Evolutionary conservation across 2,113 vertebrate species (phyloP).

Genomic region (Varanus salvator): DNA sequence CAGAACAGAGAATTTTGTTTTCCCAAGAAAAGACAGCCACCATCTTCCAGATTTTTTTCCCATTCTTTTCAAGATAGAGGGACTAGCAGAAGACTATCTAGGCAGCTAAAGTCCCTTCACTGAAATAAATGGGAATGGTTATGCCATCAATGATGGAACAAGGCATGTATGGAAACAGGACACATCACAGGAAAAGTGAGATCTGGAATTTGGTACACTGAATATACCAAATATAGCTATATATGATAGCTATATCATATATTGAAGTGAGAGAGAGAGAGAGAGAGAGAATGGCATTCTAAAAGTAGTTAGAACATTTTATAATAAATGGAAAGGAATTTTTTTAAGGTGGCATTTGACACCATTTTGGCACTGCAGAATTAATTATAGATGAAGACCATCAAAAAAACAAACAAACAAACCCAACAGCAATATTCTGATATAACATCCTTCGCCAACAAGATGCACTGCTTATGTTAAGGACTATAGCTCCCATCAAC

Average conservation of each 20-base stretch:
- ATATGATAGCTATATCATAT: too few relatives aligned
- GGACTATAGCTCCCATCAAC: too few relatives aligned
- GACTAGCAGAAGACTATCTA: not conserved
- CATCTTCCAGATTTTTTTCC: not conserved
- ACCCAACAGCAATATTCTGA: not conserved
- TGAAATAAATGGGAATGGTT: not conserved
- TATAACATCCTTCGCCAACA: too few relatives aligned
- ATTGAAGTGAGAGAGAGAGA: too few relatives aligned
- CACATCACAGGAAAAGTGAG: not conserved
- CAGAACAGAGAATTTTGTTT: too few relatives aligned
- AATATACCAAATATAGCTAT: too few relatives aligned
- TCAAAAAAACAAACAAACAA: not conserved
- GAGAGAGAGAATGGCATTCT: too few relatives aligned
- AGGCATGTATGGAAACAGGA: not conserved
- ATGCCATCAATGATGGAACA: not conserved
- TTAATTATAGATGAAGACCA: not conserved
- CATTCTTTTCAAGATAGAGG: not conserved
- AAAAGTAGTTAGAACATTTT: not conserved
- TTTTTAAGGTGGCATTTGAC: not conserved
- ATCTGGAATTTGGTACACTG: too few relatives aligned
- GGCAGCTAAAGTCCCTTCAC: not conserved
- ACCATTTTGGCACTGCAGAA: not conserved
- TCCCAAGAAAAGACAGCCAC: not conserved
- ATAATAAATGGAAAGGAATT: not conserved
- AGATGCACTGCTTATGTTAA: too few relatives aligned